Conservation (phyloP, 2,888 invertebrate genomes). For the Imbricaverruca yamaguchii region DNA sequence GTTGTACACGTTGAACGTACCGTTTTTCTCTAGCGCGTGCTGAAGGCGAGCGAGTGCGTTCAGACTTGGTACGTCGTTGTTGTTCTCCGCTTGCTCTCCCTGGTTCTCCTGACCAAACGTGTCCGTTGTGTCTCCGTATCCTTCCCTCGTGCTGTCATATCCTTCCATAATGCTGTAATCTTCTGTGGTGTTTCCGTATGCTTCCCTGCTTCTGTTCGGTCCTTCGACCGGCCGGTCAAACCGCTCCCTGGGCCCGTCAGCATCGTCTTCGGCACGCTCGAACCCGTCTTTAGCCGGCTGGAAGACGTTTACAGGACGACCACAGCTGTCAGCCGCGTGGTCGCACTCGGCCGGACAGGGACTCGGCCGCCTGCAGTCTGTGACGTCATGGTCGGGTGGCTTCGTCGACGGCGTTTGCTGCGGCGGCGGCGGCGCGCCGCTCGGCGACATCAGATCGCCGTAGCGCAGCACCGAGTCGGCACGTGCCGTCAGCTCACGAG, state of each 20-base stretch:
- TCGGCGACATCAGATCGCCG: not conserved
- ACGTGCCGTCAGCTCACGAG: not conserved
- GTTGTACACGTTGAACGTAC: conserved; percentile 27
- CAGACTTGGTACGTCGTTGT: conserved; percentile 24
- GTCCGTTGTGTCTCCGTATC: conserved; percentile 24
- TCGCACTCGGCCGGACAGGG: no score
- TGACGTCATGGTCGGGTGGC: no score
- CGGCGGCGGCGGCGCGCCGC: not conserved
- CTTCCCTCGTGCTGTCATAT: conserved; percentile 26
- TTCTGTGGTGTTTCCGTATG: not conserved
- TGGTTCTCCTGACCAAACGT: conserved; percentile 24
- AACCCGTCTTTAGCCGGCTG: no score
- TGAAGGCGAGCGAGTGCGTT: conserved; percentile 30
- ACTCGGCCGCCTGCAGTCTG: no score
- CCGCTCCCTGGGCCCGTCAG: no score
- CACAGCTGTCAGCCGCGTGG: no score
- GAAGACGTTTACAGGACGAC: no score
- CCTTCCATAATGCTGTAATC: conserved; percentile 27
- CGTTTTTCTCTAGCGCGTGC: conserved; percentile 29
- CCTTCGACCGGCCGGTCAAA: no score
- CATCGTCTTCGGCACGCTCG: no score
- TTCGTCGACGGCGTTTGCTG: no score
- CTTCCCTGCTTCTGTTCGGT: no score
- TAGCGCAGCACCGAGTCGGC: conserved; percentile 8
- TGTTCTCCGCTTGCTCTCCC: conserved; percentile 11